phyloP scores from a whole-genome alignment of 1,140 invertebrate genomes.

The Olivierus martensii region DNA sequence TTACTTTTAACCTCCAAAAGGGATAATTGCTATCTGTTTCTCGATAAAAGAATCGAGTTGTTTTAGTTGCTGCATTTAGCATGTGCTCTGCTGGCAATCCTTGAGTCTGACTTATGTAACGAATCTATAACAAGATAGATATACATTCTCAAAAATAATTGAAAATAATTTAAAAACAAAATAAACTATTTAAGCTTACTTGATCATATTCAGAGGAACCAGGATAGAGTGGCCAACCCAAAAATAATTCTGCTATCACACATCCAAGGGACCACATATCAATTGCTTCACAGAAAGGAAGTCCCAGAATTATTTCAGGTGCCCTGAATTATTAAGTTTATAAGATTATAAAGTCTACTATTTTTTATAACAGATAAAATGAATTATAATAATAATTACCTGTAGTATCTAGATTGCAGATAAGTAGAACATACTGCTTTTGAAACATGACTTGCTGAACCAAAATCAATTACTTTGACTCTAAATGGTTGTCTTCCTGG shows the following conservation, averaged over 20 bases:
- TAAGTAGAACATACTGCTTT: conserved; percentile 99
- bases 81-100: conserved; percentile 94
- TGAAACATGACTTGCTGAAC: conserved; percentile 94
- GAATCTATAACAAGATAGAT: conserved; percentile 31
- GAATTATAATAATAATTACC: conserved; percentile 3
- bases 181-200: no score
- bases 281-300: conserved; percentile 98
- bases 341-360: neutral
- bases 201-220: conserved; percentile 97
- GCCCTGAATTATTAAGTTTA: conserved; percentile 53
- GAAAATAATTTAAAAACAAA: neutral
- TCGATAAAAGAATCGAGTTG: conserved; percentile 94
- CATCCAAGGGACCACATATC: conserved; percentile 99
- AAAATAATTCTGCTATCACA: conserved; percentile 95
- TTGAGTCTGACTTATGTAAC: conserved; percentile 79
- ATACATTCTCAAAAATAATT: neutral
- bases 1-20: conserved; percentile 78
- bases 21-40: conserved; percentile 86
- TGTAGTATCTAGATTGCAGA: conserved; percentile 80
- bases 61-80: conserved; percentile 95
- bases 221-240: conserved; percentile 99
- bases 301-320: conserved; percentile 92
- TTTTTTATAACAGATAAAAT: neutral
- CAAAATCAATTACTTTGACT: conserved; percentile 83
- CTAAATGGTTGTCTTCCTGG: conserved; percentile 91